phyloP scores from a whole-genome alignment of 2,888 invertebrate genomes.

The Cryptocephalus primarius region DNA sequence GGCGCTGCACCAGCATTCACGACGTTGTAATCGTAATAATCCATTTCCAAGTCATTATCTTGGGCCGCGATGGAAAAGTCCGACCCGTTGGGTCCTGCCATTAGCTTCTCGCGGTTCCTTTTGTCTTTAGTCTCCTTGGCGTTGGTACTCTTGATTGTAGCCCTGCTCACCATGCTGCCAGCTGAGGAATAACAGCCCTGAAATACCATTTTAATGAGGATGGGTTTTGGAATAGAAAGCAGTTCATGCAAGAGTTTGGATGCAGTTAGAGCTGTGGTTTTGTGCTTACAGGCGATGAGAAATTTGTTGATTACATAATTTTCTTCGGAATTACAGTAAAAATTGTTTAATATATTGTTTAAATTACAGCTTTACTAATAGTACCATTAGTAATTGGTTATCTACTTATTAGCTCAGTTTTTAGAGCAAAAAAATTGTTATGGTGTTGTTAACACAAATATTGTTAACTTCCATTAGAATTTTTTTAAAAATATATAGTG shows the following conservation, averaged over 20 bases:
- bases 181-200: constrained; percentile 67
- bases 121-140: constrained; percentile 71
- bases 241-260: background rate
- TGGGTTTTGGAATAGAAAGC: constrained; percentile 2
- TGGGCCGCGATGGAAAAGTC: constrained; percentile 67
- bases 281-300: no score
- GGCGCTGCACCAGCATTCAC: constrained; percentile 73
- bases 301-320: no score
- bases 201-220: constrained; percentile 6
- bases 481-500: no score
- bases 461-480: no score
- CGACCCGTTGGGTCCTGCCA: constrained; percentile 53
- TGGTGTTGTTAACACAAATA: no score
- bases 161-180: constrained; percentile 52
- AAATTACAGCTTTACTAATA: no score
- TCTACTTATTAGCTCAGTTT: no score
- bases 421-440: no score
- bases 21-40: constrained; percentile 84
- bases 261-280: background rate
- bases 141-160: constrained; percentile 52
- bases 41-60: constrained; percentile 69
- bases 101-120: constrained; percentile 57
- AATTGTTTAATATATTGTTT: no score
- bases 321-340: no score
- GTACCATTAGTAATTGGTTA: no score